These are phyloP conservation scores for Ectropis crepuscularia DNA, from an alignment of 2,888 invertebrate species.

Conservation along the genomic window DNA sequence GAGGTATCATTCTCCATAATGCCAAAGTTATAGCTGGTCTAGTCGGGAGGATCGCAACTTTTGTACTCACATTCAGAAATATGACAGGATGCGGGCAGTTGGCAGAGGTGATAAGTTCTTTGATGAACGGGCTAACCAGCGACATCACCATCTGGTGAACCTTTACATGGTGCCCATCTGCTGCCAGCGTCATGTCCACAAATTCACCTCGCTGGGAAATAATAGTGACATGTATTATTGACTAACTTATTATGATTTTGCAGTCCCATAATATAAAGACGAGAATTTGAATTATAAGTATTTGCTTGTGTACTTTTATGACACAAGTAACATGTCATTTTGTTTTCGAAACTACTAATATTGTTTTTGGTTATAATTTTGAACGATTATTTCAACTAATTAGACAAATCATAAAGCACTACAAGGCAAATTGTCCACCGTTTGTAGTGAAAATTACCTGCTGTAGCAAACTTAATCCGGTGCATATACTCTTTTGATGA, in stretches of 20 bases:
- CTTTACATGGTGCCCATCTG: slow-evolving; percentile 75
- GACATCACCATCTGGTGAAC: slow-evolving; percentile 76
- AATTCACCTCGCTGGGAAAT: slow-evolving; percentile 69
- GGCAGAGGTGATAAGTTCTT: slow-evolving; percentile 68
- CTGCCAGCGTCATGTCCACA: slow-evolving; percentile 79
- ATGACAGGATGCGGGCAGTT: slow-evolving; percentile 74
- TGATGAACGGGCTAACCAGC: slow-evolving; percentile 75
- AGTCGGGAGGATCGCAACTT: background rate
- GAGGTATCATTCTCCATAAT: too few species aligned
- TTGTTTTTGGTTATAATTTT: too few species aligned
- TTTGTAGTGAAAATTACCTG: slow-evolving; percentile 51
- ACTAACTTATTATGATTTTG: too few species aligned
- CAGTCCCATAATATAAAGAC: too few species aligned
- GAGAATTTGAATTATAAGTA: too few species aligned
- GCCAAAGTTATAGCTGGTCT: too few species aligned
- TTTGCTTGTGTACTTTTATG: too few species aligned
- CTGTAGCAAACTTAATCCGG: slow-evolving; percentile 62
- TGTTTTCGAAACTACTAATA: too few species aligned
- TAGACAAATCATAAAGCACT: too few species aligned
- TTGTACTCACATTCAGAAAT: slow-evolving; percentile 72
- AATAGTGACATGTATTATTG: background rate
- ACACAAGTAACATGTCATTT: too few species aligned
- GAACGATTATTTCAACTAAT: too few species aligned
- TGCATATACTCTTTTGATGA: slow-evolving; percentile 62
- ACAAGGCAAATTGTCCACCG: too few species aligned